phyloP scores from a whole-genome alignment of 2,113 vertebrate genomes.

The Glareola pratincola region DNA sequence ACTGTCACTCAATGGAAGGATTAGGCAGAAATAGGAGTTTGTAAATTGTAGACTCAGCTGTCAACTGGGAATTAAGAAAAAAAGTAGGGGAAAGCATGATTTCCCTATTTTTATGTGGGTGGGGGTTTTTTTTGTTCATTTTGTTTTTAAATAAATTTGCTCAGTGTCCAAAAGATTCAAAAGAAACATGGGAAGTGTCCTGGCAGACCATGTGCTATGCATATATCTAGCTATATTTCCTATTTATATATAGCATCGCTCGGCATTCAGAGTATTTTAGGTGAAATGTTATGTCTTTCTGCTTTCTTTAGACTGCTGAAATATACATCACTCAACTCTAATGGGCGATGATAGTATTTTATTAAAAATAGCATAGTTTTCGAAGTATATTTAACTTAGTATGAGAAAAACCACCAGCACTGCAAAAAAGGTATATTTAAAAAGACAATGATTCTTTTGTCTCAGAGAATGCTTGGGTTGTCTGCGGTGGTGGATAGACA shows the following conservation, averaged over 20 bases:
- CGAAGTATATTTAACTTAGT: not conserved
- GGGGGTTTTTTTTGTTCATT: fast-evolving
- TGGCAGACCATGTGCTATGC: not conserved
- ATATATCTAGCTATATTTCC: not conserved
- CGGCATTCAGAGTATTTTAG: not conserved
- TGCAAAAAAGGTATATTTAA: not conserved
- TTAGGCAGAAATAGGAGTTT: not conserved
- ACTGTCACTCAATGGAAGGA: not conserved
- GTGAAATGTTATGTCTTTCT: not conserved
- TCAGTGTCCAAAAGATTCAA: not conserved
- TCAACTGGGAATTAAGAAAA: not conserved
- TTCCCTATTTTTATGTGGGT: not conserved
- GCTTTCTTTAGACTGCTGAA: not conserved
- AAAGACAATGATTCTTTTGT: not conserved
- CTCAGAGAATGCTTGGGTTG: not conserved
- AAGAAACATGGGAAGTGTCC: not conserved
- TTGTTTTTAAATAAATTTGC: not conserved
- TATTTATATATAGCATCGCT: not conserved
- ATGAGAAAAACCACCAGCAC: not conserved
- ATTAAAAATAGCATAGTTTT: not conserved
- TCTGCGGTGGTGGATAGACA: not conserved
- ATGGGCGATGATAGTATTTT: not conserved
- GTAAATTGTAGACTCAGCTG: not conserved
- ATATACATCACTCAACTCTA: not conserved
- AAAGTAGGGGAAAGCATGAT: not conserved